Evolutionary conservation across 1,140 invertebrate species (phyloP).

Genomic region (Chymomyza costata): DNA sequence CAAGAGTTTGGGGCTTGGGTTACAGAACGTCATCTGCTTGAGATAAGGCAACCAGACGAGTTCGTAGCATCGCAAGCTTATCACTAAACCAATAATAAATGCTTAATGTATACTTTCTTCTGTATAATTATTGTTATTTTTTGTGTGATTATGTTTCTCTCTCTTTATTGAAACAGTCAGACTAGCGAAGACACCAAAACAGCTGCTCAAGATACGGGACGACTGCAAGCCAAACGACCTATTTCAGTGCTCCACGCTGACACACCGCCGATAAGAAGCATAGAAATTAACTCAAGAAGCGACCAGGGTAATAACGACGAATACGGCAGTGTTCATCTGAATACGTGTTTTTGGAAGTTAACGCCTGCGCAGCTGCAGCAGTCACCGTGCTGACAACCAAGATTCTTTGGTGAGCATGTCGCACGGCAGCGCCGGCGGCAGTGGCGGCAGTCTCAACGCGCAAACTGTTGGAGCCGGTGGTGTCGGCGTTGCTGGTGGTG

Average conservation of each 20-base stretch:
- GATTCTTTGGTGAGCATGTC: constrained; percentile 49
- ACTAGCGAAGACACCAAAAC: constrained; percentile 12
- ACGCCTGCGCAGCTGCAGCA: constrained; percentile 1
- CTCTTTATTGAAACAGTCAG: too few relatives aligned
- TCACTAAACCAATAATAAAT: constrained; percentile 51
- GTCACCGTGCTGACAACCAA: constrained; percentile 22
- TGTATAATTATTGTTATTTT: too few relatives aligned
- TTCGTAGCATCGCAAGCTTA: constrained; percentile 25
- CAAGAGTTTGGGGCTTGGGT: constrained; percentile 6
- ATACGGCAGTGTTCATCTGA: too few relatives aligned
- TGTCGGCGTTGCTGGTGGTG: constrained; percentile 39
- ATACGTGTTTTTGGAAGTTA: too few relatives aligned
- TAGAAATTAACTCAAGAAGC: too few relatives aligned
- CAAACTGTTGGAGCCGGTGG: constrained; percentile 47
- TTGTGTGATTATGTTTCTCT: too few relatives aligned
- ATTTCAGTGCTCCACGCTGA: background rate
- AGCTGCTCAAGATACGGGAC: constrained; percentile 3
- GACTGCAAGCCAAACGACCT: constrained; percentile 8
- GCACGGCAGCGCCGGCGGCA: constrained; percentile 51
- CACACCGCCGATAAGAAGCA: too few relatives aligned
- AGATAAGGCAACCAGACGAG: too few relatives aligned
- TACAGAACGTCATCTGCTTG: too few relatives aligned
- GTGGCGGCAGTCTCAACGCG: constrained; percentile 13
- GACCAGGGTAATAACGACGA: too few relatives aligned
- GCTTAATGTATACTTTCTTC: too few relatives aligned